Conservation (phyloP, 2,888 invertebrate genomes). For the Epinotia demarniana region DNA sequence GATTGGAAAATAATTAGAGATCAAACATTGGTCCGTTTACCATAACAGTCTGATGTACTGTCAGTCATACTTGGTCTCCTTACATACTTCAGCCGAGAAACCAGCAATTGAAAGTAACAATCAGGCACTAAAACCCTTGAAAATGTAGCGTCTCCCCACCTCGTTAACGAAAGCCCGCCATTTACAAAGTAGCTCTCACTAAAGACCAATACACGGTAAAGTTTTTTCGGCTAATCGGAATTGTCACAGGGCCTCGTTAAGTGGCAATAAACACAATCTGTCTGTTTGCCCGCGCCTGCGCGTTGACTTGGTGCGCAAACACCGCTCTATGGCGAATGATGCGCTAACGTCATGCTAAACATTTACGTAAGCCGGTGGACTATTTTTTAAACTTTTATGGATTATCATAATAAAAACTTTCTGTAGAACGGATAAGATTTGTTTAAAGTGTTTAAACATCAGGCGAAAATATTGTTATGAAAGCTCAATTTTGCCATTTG, state of each 20-base stretch:
- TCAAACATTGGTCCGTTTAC: too few species aligned
- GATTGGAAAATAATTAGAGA: too few species aligned
- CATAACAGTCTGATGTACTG: too few species aligned
- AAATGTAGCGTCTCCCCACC: constrained; percentile 38
- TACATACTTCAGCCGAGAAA: neutral
- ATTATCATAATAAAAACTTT: neutral
- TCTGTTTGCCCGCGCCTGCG: constrained; percentile 77
- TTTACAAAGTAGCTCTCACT: constrained; percentile 80
- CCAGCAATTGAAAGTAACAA: constrained; percentile 14
- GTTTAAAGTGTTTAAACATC: neutral
- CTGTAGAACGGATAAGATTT: neutral
- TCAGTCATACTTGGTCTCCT: neutral
- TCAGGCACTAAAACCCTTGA: constrained; percentile 18
- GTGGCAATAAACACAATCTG: constrained; percentile 84
- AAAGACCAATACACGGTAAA: constrained; percentile 71
- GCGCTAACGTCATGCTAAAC: constrained; percentile 76
- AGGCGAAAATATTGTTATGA: neutral
- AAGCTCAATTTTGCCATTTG: neutral
- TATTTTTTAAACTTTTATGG: constrained; percentile 31
- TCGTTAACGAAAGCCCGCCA: constrained; percentile 56
- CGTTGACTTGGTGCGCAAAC: constrained; percentile 73
- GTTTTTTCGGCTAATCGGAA: constrained; percentile 82
- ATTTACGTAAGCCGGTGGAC: constrained; percentile 70
- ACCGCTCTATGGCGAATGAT: constrained; percentile 66
- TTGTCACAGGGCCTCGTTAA: constrained; percentile 79